These are phyloP conservation scores for Pyrgus malvae DNA, from an alignment of 2,888 invertebrate genomes.

Conservation along the genomic window DNA sequence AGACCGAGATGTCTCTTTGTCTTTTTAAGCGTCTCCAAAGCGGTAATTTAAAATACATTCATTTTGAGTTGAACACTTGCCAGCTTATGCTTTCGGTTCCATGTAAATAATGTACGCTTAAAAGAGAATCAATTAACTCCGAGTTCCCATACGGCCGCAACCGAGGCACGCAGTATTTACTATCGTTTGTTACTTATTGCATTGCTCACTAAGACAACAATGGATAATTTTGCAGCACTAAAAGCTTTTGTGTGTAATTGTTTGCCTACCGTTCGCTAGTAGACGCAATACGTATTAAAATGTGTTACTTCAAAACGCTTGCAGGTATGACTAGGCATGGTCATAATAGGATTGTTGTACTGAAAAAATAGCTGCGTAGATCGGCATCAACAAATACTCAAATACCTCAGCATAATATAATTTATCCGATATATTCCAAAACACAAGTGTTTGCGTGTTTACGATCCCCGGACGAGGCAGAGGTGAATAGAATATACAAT, in stretches of 20 bases:
- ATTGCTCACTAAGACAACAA: slow-evolving; percentile 52
- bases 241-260: slow-evolving; percentile 60
- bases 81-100: background rate
- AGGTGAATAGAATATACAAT: slow-evolving; percentile 78
- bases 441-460: slow-evolving; percentile 73
- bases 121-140: slow-evolving; percentile 16
- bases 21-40: slow-evolving; percentile 27
- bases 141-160: slow-evolving; percentile 12
- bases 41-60: background rate
- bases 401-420: slow-evolving; percentile 49
- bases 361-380: slow-evolving; percentile 10
- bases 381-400: slow-evolving; percentile 34
- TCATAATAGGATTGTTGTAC: background rate
- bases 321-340: background rate
- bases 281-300: slow-evolving; percentile 40
- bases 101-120: background rate
- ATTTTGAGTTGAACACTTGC: background rate
- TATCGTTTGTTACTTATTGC: slow-evolving; percentile 23
- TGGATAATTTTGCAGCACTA: slow-evolving; percentile 54
- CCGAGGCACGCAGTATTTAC: slow-evolving; percentile 15
- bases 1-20: slow-evolving; percentile 42
- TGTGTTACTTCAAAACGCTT: background rate
- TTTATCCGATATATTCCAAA: slow-evolving; percentile 62
- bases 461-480: slow-evolving; percentile 67
- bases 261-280: slow-evolving; percentile 50